These are phyloP conservation scores for Nylanderia fulva DNA, from an alignment of 1,140 invertebrate species.

Conservation along the genomic window DNA sequence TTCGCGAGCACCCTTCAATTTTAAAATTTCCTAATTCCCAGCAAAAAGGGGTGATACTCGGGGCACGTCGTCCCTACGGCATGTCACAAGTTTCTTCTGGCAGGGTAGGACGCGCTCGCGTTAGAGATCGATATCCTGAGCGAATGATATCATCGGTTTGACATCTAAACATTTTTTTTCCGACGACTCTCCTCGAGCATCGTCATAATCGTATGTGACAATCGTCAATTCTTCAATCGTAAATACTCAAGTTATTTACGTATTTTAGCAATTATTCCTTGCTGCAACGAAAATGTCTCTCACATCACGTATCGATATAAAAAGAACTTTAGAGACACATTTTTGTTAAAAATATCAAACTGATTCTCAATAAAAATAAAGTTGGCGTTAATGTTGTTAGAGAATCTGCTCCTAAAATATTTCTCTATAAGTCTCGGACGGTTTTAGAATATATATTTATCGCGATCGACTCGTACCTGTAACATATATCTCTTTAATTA, in stretches of 20 bases:
- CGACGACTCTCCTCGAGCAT: neutral
- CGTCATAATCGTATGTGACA: neutral
- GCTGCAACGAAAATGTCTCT: neutral
- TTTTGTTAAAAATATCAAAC: neutral
- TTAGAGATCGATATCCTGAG: constrained; percentile 78
- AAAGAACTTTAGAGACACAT: neutral
- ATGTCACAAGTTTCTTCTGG: constrained; percentile 45
- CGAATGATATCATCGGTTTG: constrained; percentile 68
- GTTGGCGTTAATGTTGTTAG: neutral
- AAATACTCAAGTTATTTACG: neutral
- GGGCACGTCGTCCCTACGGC: constrained; percentile 69
- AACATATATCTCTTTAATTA: constrained; percentile 31
- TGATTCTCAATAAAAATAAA: neutral
- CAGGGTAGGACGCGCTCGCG: constrained; percentile 55
- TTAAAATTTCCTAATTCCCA: constrained; percentile 84
- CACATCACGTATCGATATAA: neutral
- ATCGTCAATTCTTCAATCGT: constrained; percentile 5
- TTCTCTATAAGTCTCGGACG: neutral
- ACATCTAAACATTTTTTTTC: constrained; percentile 33
- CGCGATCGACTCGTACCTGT: constrained; percentile 2
- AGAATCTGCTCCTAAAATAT: constrained; percentile 18
- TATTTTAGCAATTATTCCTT: neutral
- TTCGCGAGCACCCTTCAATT: constrained; percentile 77
- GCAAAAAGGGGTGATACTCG: constrained; percentile 75
- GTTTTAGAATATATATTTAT: neutral